These are phyloP conservation scores for Oppia nitens DNA, from an alignment of 1,140 invertebrate species.

Conservation along the genomic window DNA sequence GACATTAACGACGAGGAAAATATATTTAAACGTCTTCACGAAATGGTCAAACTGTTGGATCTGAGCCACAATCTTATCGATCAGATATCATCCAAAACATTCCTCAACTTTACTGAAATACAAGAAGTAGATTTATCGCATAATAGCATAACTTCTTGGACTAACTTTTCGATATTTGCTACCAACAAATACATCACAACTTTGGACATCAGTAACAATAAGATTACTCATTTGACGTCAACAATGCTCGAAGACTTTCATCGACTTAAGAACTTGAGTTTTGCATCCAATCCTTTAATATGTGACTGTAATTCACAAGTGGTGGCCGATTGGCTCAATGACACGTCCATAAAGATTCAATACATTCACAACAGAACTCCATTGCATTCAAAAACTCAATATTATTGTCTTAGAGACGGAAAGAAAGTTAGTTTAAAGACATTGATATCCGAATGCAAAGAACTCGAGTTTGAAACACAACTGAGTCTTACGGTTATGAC, in stretches of 20 bases:
- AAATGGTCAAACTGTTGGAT: slow-evolving; percentile 9
- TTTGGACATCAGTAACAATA: slow-evolving; percentile 9
- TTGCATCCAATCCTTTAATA: slow-evolving; percentile 10
- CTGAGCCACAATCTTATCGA: slow-evolving; percentile 9
- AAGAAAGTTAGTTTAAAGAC: not conserved
- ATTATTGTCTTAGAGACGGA: not conserved
- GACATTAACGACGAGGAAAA: slow-evolving; percentile 2
- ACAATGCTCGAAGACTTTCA: slow-evolving; percentile 14
- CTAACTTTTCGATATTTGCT: slow-evolving; percentile 6
- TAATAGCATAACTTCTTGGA: slow-evolving; percentile 13
- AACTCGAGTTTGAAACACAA: not conserved
- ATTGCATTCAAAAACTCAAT: not conserved
- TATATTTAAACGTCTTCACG: slow-evolving; percentile 12
- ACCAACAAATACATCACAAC: slow-evolving; percentile 10
- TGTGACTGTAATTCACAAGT: slow-evolving; percentile 5
- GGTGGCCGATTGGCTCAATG: not conserved
- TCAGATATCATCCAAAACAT: not conserved
- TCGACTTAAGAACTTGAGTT: slow-evolving; percentile 6
- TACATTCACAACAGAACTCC: slow-evolving; percentile 1
- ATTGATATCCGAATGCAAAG: not conserved
- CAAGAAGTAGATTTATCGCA: slow-evolving; percentile 11
- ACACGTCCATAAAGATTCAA: not conserved
- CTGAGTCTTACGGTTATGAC: not conserved
- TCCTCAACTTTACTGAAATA: slow-evolving; percentile 9
- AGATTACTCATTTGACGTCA: slow-evolving; percentile 4